Evolutionary conservation across 92 coral and sea anemone species (phyloP), one percentile per base, ranked within the genome.

Genomic region (Paramuricea clavata): DNA sequence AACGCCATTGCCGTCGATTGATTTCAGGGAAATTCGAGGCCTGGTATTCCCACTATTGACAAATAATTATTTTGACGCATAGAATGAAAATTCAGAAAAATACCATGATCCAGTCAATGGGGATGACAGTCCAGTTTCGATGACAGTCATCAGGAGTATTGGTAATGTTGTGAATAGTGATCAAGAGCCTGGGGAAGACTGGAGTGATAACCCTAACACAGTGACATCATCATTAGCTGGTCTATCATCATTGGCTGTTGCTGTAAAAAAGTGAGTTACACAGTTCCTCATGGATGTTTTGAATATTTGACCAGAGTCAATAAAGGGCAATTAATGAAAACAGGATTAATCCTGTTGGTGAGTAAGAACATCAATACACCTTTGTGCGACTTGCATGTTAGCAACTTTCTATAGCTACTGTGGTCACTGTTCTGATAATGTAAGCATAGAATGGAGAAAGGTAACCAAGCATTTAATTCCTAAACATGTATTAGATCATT

Each of bases 61-160:
- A n/a, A n/a, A 12, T 34, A 39, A 30, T 34, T 32, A 21, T 0
- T 49, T n/a, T 50, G 39, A 44, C 26, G 17, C 26, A 27, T 21
- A 61, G 64, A 67, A 59, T 15, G 49, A 25, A 43, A 36, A 35
- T 54, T 8, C 26, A 33, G 62, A 27, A n/a, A 23, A 5, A 50
- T 57, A 31, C 13, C 47, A 59, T 34, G 56, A 79, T 25, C 67
- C 84, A 19, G 52, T 59, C 5, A 97, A 97, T 93, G 99, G 99
- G 27, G 80, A 93, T 74, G 97, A 93, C 35, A 97, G 96, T 81
- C 93, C 98, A 35, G 94, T 94, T 8, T 92, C 99, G 56, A 98
- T 97, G 13, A 94, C 95, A 21, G 99, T 97, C 19, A 79, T 79
- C 47, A 59, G 67, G 32, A 79, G 72, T 39, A 43, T 60, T 79